These are phyloP conservation scores for Hetaerina americana DNA, from an alignment of 1,140 invertebrate species.

Conservation along the genomic window DNA sequence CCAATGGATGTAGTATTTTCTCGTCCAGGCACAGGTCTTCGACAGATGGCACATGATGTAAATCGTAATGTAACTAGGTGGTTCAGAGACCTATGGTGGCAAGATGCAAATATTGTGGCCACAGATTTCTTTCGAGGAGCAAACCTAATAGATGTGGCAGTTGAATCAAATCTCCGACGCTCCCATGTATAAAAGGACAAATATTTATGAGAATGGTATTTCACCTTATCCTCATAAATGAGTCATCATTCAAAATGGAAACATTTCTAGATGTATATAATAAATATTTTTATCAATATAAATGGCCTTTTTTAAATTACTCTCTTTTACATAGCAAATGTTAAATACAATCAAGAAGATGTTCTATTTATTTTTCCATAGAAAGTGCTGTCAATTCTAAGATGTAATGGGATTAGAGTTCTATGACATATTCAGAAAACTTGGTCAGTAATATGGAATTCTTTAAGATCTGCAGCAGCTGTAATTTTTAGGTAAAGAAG, in stretches of 20 bases:
- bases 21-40: constrained; percentile 40
- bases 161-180: constrained; percentile 37
- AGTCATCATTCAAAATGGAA: not conserved
- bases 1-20: constrained; percentile 51
- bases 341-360: no score
- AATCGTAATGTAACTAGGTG: constrained; percentile 53
- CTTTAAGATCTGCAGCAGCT: no score
- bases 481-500: no score
- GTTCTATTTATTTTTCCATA: no score
- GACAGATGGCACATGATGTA: constrained; percentile 51
- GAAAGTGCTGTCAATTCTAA: no score
- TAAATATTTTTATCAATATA: no score
- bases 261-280: not conserved
- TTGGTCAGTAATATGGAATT: no score
- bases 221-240: not conserved
- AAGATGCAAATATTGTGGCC: constrained; percentile 55
- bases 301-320: no score
- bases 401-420: no score
- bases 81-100: constrained; percentile 46
- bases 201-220: not conserved
- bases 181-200: not conserved
- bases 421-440: no score
- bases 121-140: constrained; percentile 67
- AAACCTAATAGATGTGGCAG: constrained; percentile 55
- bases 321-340: no score